A percentile compares a stretch with the other conserved stretches of the same genome.
These are phyloP conservation scores for Euplagia quadripunctaria DNA, from an alignment of 2,888 invertebrate species.

Conservation along the genomic window DNA sequence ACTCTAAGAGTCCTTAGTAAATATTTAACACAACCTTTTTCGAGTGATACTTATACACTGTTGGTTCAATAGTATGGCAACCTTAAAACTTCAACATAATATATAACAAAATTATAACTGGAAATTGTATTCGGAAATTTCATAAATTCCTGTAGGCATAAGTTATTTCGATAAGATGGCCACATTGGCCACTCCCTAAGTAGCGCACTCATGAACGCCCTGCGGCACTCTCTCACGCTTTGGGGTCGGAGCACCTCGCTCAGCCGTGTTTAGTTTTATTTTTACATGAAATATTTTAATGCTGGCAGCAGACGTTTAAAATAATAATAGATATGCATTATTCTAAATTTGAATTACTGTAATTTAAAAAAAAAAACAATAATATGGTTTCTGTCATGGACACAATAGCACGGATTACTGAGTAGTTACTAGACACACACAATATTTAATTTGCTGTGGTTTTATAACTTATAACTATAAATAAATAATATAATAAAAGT, in stretches of 20 bases:
- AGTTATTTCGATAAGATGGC: slow-evolving; percentile 28
- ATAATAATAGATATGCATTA: background rate
- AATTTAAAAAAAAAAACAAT: background rate
- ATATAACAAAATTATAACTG: slow-evolving; percentile 37
- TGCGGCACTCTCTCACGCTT: slow-evolving; percentile 52
- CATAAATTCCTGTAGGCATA: slow-evolving; percentile 46
- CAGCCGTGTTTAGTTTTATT: slow-evolving; percentile 14
- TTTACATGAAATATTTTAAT: slow-evolving; percentile 33
- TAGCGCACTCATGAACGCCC: slow-evolving; percentile 34
- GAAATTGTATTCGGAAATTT: slow-evolving; percentile 56
- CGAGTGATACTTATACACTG: background rate
- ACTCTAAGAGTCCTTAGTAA: too few species aligned
- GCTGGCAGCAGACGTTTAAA: background rate
- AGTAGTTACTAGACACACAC: too few species aligned
- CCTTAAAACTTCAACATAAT: slow-evolving; percentile 20
- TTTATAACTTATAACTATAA: too few species aligned
- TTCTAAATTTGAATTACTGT: background rate
- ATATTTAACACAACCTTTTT: background rate
- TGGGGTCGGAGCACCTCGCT: slow-evolving; percentile 19
- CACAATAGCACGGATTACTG: too few species aligned
- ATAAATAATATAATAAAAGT: too few species aligned
- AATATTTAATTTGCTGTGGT: too few species aligned
- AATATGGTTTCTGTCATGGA: too few species aligned
- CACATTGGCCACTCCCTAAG: slow-evolving; percentile 40
- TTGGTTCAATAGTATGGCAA: slow-evolving; percentile 1